phyloP scores from a whole-genome alignment of 2,888 invertebrate species.

The Drosophila eohydei region DNA sequence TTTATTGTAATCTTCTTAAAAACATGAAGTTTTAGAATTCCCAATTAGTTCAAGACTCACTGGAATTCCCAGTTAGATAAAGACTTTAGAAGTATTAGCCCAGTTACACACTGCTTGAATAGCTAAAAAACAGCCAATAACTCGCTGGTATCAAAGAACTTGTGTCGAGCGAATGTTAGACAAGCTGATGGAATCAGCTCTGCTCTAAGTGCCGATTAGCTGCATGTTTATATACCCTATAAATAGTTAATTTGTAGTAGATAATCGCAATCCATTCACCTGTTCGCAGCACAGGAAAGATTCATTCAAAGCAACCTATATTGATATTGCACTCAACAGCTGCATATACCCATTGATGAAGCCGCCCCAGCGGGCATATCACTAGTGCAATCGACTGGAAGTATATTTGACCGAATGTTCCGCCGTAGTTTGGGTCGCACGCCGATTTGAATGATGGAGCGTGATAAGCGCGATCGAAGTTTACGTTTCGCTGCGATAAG shows the following conservation, averaged over 20 bases:
- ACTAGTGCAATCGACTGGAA: constrained; percentile 18
- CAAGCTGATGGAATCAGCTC: neutral
- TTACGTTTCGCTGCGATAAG: constrained; percentile 43
- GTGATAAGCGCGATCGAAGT: constrained; percentile 33
- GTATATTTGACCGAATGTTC: neutral
- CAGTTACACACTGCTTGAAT: neutral
- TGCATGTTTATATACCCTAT: neutral
- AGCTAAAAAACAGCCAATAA: neutral
- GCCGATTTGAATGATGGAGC: constrained; percentile 18
- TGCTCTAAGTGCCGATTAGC: neutral
- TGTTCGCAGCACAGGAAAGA: neutral
- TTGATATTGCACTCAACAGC: constrained; percentile 4
- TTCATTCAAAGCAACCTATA: constrained; percentile 1
- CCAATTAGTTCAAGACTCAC: neutral
- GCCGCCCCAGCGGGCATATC: constrained; percentile 16
- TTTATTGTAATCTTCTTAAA: neutral
- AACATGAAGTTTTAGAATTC: neutral
- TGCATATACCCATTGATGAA: constrained; percentile 15
- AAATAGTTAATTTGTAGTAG: neutral
- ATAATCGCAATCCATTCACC: constrained; percentile 5
- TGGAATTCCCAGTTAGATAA: constrained; percentile 2
- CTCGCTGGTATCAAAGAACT: neutral
- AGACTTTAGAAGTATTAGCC: neutral
- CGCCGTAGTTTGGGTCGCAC: constrained; percentile 19
- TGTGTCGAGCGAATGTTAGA: neutral